These are phyloP conservation scores for Pterocles burchelli DNA, from an alignment of 2,113 vertebrate genomes.

Conservation along the genomic window DNA sequence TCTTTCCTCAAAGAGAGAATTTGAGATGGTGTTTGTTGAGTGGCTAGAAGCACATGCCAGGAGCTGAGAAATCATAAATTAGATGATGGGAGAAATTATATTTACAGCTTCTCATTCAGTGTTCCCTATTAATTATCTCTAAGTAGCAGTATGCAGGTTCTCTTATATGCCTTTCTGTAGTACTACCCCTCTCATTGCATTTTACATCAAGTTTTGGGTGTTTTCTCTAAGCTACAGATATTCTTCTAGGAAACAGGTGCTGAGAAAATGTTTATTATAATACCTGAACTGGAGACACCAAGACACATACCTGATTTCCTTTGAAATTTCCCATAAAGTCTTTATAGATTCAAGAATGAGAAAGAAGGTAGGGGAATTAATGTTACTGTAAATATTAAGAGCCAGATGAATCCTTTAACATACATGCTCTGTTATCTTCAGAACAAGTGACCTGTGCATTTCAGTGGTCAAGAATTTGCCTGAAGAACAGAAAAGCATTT, in stretches of 20 bases:
- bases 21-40: neutral
- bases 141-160: neutral
- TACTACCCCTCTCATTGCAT: neutral
- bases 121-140: neutral
- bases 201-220: neutral
- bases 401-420: neutral
- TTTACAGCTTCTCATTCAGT: neutral
- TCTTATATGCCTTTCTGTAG: neutral
- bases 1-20: neutral
- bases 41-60: neutral
- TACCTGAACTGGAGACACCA: neutral
- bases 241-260: neutral
- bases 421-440: accelerated
- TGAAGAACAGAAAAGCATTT: neutral
- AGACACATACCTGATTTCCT: neutral
- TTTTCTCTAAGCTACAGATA: neutral
- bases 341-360: neutral
- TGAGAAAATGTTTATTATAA: neutral
- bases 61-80: neutral
- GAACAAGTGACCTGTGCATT: neutral
- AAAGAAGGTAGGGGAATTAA: neutral
- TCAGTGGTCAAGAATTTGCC: neutral
- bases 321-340: neutral
- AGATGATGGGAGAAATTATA: neutral
- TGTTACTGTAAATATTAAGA: neutral